Evolutionary conservation across 1,140 invertebrate species (phyloP).

Genomic region (Drosophila arawakana): DNA sequence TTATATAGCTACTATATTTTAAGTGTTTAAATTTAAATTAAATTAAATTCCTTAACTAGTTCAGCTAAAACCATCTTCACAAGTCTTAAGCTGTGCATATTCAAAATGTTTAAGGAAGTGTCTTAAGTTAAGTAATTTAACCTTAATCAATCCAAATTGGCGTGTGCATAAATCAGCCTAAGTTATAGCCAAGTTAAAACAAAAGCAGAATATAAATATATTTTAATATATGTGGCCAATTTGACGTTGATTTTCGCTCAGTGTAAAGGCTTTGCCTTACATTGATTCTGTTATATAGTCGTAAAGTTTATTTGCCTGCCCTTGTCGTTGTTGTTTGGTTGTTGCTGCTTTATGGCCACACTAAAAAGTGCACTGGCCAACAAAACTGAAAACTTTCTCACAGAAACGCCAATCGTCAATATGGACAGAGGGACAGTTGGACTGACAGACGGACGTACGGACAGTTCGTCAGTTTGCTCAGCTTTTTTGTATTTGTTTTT

Average conservation of each 20-base stretch:
- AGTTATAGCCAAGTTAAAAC: too few relatives aligned
- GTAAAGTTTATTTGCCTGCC: constrained; percentile 80
- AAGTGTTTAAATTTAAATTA: too few relatives aligned
- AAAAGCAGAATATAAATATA: too few relatives aligned
- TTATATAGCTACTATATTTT: too few relatives aligned
- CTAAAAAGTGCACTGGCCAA: constrained; percentile 79
- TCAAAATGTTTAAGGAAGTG: too few relatives aligned
- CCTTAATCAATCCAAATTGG: too few relatives aligned
- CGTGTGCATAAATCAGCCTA: too few relatives aligned
- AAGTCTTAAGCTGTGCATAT: too few relatives aligned
- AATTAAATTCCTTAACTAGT: too few relatives aligned
- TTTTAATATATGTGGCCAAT: neutral
- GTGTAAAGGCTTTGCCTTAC: constrained; percentile 61
- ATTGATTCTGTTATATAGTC: constrained; percentile 81
- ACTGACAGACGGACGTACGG: constrained; percentile 6
- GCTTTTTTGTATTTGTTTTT: constrained; percentile 35
- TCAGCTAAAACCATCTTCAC: too few relatives aligned
- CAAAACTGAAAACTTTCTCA: constrained; percentile 76
- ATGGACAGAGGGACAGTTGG: constrained; percentile 19
- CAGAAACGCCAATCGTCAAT: constrained; percentile 43
- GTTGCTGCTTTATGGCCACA: constrained; percentile 67
- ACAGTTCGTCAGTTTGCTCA: constrained; percentile 11
- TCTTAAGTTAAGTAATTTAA: too few relatives aligned
- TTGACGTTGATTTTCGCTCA: constrained; percentile 15
- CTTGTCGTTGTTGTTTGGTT: constrained; percentile 65